Percentiles rank a stretch among this genome's conserved stretches.
Conservation (phyloP, 2,113 vertebrate genomes). For the Seriola aureovittata region DNA sequence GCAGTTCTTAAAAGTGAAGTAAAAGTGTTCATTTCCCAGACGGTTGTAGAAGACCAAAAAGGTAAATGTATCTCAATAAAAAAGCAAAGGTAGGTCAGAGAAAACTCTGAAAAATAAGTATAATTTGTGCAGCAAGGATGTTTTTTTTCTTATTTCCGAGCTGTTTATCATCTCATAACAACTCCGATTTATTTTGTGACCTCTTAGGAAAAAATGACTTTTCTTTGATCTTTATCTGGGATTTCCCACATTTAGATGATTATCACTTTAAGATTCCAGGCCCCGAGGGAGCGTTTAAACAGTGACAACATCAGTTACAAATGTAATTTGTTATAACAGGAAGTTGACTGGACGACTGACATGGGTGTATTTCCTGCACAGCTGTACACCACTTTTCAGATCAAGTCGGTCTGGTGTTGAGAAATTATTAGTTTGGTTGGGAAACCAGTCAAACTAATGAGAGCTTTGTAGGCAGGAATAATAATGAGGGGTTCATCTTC, state of each 20-base stretch:
- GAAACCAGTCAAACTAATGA: not conserved
- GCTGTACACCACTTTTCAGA: too few relatives aligned
- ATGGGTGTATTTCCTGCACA: too few relatives aligned
- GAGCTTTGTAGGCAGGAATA: not conserved
- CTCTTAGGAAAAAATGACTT: not conserved
- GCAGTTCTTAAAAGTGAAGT: not conserved
- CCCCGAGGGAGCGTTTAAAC: conserved; percentile 15
- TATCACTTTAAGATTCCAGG: conserved; percentile 28
- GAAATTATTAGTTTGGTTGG: not conserved
- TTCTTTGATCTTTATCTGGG: conserved; percentile 33
- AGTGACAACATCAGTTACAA: not conserved
- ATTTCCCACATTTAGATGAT: conserved; percentile 36
- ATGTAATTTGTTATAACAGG: not conserved
- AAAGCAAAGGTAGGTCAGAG: not conserved
- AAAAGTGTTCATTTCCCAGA: not conserved
- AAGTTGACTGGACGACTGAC: not conserved
- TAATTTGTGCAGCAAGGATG: not conserved
- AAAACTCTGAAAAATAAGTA: not conserved
- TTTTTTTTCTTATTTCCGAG: not conserved
- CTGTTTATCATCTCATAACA: not conserved
- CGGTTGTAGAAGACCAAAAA: not conserved
- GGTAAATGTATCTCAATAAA: not conserved
- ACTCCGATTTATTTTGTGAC: not conserved
- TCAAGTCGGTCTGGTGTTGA: not conserved
- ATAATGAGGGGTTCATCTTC: not conserved